phyloP scores from a whole-genome alignment of 2,113 vertebrate genomes.

The Telmatochromis bifrenatus region DNA sequence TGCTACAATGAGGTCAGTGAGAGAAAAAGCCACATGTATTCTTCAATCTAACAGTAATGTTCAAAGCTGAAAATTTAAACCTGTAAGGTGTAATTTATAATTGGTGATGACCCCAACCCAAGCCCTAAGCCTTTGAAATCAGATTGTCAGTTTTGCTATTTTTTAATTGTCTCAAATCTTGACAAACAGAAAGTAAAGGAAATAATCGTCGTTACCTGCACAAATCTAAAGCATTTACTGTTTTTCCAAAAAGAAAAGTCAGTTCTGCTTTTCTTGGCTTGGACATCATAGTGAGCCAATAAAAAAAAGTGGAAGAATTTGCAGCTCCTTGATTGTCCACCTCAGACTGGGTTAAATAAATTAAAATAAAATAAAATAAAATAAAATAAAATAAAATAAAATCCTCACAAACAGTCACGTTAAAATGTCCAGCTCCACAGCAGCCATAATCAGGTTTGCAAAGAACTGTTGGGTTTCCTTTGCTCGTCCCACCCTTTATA shows the following conservation, averaged over 20 bases:
- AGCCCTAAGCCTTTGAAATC: background rate
- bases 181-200: background rate
- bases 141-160: fast-evolving
- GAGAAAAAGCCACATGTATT: fast-evolving
- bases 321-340: background rate
- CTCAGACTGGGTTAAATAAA: background rate
- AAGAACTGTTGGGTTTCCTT: background rate
- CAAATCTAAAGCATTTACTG: background rate
- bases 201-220: fast-evolving
- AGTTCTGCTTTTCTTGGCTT: background rate
- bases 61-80: background rate
- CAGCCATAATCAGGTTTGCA: background rate
- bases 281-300: fast-evolving
- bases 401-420: background rate
- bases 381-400: background rate
- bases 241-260: background rate
- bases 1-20: background rate
- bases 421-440: background rate
- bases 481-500: background rate
- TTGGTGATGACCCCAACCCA: background rate
- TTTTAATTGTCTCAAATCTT: background rate
- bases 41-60: background rate
- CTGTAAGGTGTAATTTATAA: background rate
- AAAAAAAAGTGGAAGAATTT: background rate
- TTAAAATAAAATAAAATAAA: background rate